A percentile compares a stretch with the other conserved stretches of the same genome.
These are phyloP conservation scores for Eudasyphora cyanicolor DNA, from an alignment of 2,888 invertebrate genomes.

Conservation along the genomic window DNA sequence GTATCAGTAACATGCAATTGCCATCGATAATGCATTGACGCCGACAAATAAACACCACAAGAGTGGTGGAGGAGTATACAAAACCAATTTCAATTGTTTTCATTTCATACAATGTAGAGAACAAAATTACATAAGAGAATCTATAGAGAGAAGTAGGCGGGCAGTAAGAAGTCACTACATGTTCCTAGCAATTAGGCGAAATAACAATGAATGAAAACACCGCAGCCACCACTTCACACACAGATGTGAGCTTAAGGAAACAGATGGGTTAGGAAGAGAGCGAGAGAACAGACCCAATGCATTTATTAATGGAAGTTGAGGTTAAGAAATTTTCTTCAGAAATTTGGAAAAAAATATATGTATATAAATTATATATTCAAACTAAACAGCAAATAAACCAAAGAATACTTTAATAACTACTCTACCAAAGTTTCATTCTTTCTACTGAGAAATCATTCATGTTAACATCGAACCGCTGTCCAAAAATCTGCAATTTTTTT, in stretches of 20 bases:
- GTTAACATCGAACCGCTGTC: background rate
- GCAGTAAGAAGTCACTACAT: background rate
- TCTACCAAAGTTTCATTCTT: background rate
- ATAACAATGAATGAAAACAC: background rate
- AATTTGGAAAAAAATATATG: background rate
- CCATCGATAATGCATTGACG: no score
- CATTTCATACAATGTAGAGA: background rate
- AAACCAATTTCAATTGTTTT: background rate
- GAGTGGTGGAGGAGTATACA: no score
- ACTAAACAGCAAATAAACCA: background rate
- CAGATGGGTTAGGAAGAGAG: background rate
- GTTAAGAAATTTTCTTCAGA: slow-evolving; percentile 59
- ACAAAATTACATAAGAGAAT: slow-evolving; percentile 9
- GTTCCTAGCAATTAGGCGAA: background rate
- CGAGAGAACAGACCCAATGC: background rate
- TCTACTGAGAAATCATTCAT: no score
- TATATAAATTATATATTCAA: no score
- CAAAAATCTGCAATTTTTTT: slow-evolving; percentile 20
- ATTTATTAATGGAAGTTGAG: slow-evolving; percentile 57
- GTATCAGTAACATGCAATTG: no score
- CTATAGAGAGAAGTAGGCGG: background rate
- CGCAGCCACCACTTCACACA: background rate
- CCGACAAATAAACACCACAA: no score
- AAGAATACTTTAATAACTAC: background rate
- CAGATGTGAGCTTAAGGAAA: background rate